Conservation (phyloP, 2,888 invertebrate genomes). For the Cataglyphis livida region DNA sequence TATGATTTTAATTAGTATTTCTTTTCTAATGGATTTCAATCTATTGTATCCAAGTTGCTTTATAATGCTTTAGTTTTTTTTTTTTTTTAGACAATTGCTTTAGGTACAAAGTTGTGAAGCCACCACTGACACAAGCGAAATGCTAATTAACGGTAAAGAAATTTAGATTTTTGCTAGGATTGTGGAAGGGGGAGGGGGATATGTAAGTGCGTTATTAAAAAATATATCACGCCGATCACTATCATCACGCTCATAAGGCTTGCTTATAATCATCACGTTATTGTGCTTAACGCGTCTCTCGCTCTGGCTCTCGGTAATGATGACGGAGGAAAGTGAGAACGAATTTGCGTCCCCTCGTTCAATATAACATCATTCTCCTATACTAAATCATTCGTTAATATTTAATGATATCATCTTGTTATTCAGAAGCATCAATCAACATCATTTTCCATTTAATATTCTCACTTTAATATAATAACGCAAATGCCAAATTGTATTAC, state of each 20-base stretch:
- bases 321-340: constrained; percentile 48
- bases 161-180: neutral
- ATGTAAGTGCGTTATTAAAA: constrained; percentile 24
- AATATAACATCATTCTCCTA: neutral
- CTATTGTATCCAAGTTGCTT: constrained; percentile 6
- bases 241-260: constrained; percentile 46
- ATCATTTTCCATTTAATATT: constrained; percentile 13
- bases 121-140: constrained; percentile 21
- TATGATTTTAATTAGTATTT: neutral
- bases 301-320: constrained; percentile 33
- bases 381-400: neutral
- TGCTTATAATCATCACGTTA: constrained; percentile 48
- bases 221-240: constrained; percentile 39
- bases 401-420: neutral
- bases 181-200: neutral
- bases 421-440: neutral
- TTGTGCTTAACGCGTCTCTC: constrained; percentile 50
- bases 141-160: neutral
- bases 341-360: constrained; percentile 10
- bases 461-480: neutral
- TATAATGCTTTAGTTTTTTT: constrained; percentile 12
- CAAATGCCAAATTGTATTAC: constrained; percentile 3
- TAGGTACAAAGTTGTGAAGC: constrained; percentile 1
- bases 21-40: constrained; percentile 4
- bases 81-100: constrained; percentile 3